phyloP scores from a whole-genome alignment of 2,888 invertebrate genomes.

The Rotaria macrura region DNA sequence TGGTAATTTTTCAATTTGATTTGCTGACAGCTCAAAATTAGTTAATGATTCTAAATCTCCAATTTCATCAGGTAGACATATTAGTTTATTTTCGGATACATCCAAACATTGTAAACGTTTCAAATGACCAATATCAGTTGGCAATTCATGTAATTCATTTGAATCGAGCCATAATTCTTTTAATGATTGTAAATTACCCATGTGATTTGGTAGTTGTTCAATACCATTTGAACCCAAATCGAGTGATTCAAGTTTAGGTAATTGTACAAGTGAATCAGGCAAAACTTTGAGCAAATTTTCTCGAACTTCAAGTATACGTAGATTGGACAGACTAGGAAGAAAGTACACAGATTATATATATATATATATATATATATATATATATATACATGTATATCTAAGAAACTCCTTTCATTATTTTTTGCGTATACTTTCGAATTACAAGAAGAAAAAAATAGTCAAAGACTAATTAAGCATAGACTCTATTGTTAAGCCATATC shows the following conservation, averaged over 20 bases:
- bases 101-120: conserved; percentile 64
- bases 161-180: conserved; percentile 69
- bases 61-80: conserved; percentile 68
- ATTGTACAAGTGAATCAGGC: conserved; percentile 75
- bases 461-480: too few species aligned
- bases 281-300: conserved; percentile 80
- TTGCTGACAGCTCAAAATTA: conserved; percentile 63
- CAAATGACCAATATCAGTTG: conserved; percentile 62
- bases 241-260: conserved; percentile 67
- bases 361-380: too few species aligned
- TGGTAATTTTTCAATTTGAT: conserved; percentile 61
- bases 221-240: conserved; percentile 84
- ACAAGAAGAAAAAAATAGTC: too few species aligned
- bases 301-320: conserved; percentile 73
- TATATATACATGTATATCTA: too few species aligned
- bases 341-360: too few species aligned
- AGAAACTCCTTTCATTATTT: too few species aligned
- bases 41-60: conserved; percentile 62
- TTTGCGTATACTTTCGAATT: too few species aligned
- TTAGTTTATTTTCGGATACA: conserved; percentile 71
- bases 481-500: too few species aligned
- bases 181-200: conserved; percentile 60
- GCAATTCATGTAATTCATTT: conserved; percentile 64
- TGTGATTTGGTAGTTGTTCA: conserved; percentile 65
- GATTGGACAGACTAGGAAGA: conserved; percentile 56